Evolutionary conservation across 1,140 invertebrate genomes (phyloP), one percentile per base, ranked within the genome.

Genomic region (Araneus ventricosus): DNA sequence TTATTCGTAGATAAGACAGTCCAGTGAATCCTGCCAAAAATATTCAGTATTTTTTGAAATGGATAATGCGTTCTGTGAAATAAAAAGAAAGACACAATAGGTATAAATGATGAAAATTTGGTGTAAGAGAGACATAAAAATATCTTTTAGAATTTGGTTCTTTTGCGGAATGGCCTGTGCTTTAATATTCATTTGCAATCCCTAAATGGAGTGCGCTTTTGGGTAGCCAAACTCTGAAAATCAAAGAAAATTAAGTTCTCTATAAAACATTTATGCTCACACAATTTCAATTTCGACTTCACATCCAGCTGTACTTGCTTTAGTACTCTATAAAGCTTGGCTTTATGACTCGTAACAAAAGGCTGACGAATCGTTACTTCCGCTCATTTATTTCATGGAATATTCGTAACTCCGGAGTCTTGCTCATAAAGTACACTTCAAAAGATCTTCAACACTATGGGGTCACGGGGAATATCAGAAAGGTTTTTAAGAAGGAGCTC

Each of bases 311-410:
- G 27, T 80, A 41, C 7, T 80, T 22, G 45, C 63, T n/a, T 8
- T 8, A n/a, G 63, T 20, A 86, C 84, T 86, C 30, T 41, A 86
- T 59, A 45, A 86, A 57, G 52, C 59, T 86, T 59, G 27, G 84
- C 84, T 86, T 86, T 86, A 86, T 86, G 84, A 27, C 24, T 57
- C 24, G 52, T 86, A 86, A 86, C 84, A 86, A 86, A 57, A 45
- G 22, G 39, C 41, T 82, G 79, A 82, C 24, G 34, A n/a, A 82
- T 82, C 37, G 79, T 39, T 45, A 45, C 39, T 41, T 82, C 37
- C 79, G n/a, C 41, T 82, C n/a, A 82, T 82, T 82, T 82, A 82
- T 82, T 82, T 82, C n/a, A n/a, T 37, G 79, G 8, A 39, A 82
- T 30, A 67, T 67, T 30, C 7, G 63, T 67, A 27, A 67, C 63